Percentiles rank a stretch among this genome's conserved stretches.
phyloP scores from a whole-genome alignment of 2,113 vertebrate genomes.

The Zapus hudsonius region DNA sequence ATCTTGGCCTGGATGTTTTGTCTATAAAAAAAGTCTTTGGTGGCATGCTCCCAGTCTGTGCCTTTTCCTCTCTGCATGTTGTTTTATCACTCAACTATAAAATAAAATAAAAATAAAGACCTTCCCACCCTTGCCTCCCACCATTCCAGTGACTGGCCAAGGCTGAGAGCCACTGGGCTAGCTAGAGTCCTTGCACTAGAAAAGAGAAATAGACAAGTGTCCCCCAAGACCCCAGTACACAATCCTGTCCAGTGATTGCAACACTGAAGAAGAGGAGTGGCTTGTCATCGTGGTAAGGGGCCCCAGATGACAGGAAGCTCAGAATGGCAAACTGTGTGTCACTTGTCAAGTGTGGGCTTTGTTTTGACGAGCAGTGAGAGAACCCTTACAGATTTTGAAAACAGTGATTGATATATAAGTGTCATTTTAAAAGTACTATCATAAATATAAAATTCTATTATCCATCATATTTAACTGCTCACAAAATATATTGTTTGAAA shows the following conservation, averaged over 20 bases:
- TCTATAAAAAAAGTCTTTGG: too few relatives aligned
- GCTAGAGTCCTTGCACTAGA: not conserved
- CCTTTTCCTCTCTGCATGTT: not conserved
- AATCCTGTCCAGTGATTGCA: not conserved
- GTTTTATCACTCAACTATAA: not conserved
- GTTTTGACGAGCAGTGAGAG: not conserved
- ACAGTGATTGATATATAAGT: conserved; percentile 10
- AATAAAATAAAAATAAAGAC: not conserved
- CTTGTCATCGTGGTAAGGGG: not conserved
- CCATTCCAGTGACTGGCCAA: not conserved
- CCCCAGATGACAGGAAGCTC: not conserved
- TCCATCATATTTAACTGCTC: not conserved
- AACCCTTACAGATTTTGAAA: not conserved
- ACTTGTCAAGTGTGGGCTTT: conserved; percentile 7
- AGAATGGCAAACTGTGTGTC: not conserved
- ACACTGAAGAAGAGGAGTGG: not conserved
- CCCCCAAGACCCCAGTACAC: not conserved
- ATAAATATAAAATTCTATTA: conserved; percentile 13
- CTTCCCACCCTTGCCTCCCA: not conserved
- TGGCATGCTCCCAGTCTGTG: not conserved
- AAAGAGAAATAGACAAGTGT: not conserved
- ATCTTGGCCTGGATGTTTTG: not conserved
- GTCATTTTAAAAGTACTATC: conserved; percentile 7
- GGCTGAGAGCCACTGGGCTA: not conserved
- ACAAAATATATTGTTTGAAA: not conserved